phyloP scores from a whole-genome alignment of 2,888 invertebrate genomes.

The Petrophora chlorosata region DNA sequence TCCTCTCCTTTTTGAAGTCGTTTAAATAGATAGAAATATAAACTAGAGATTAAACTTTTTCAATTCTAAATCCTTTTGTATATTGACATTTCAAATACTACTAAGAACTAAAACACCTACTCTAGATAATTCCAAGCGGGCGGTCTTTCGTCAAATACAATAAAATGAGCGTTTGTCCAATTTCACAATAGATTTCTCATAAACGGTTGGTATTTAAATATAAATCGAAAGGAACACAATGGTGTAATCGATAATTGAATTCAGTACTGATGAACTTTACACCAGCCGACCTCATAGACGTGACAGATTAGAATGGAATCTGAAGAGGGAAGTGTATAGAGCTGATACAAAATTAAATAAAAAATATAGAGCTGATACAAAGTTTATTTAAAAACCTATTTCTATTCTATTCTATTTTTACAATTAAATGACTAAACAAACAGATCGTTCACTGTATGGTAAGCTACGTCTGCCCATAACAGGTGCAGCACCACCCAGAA shows the following conservation, averaged over 20 bases:
- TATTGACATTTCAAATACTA: conserved; percentile 26
- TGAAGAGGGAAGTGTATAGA: conserved; percentile 55
- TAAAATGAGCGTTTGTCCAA: conserved; percentile 63
- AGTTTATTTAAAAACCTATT: too few species aligned
- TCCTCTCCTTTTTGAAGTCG: too few species aligned
- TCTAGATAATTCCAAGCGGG: conserved; percentile 56
- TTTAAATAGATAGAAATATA: too few species aligned
- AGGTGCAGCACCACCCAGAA: too few species aligned
- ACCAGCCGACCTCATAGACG: conserved; percentile 80
- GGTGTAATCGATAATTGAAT: conserved; percentile 84
- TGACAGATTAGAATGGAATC: conserved; percentile 83
- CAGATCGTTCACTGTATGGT: too few species aligned
- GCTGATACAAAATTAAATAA: conserved; percentile 43
- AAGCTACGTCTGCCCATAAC: too few species aligned
- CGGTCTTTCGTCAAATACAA: conserved; percentile 73
- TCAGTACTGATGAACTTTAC: conserved; percentile 84
- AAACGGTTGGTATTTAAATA: conserved; percentile 83
- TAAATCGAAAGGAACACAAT: conserved; percentile 83
- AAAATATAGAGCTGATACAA: background rate
- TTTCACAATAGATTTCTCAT: conserved; percentile 81
- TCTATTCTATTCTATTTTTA: too few species aligned
- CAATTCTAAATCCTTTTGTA: too few species aligned
- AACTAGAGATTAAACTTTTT: too few species aligned
- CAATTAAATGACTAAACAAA: too few species aligned
- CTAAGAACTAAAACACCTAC: conserved; percentile 13